Evolutionary conservation across 2,888 invertebrate species (phyloP).

Genomic region (Drosophila mettleri): DNA sequence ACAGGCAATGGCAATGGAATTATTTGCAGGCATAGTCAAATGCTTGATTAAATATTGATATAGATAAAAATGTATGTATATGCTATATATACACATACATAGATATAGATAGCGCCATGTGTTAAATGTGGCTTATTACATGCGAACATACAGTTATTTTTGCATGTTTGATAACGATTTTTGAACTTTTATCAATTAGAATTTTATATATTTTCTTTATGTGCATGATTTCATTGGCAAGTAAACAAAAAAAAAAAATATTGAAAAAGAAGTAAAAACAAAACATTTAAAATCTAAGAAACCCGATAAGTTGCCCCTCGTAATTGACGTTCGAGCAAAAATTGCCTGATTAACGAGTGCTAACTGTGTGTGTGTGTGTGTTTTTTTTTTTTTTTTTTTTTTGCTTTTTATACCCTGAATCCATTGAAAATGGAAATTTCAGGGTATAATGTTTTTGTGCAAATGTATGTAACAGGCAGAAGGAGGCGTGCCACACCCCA

Average conservation of each 20-base stretch:
- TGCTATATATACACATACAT: conserved; percentile 7
- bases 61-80: conserved; percentile 17
- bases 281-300: conserved; percentile 20
- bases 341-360: conserved; percentile 28
- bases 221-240: conserved; percentile 56
- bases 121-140: conserved; percentile 5
- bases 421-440: no score
- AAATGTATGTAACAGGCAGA: no score
- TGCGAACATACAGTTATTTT: conserved; percentile 5
- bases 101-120: conserved; percentile 16
- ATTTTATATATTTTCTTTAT: conserved; percentile 39
- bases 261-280: not conserved
- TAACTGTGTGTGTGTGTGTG: conserved; percentile 28
- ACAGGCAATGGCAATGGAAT: conserved; percentile 2
- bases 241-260: not conserved
- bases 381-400: no score
- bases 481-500: no score
- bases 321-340: conserved; percentile 27
- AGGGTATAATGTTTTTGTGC: no score
- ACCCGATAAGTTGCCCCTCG: conserved; percentile 28
- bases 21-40: conserved; percentile 31
- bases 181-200: conserved; percentile 41
- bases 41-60: conserved; percentile 70
- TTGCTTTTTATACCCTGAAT: no score
- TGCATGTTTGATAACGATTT: conserved; percentile 52